Base-by-base conservation (phyloP, 1,140 invertebrate species). In the Trichomalopsis sarcophagae region DNA sequence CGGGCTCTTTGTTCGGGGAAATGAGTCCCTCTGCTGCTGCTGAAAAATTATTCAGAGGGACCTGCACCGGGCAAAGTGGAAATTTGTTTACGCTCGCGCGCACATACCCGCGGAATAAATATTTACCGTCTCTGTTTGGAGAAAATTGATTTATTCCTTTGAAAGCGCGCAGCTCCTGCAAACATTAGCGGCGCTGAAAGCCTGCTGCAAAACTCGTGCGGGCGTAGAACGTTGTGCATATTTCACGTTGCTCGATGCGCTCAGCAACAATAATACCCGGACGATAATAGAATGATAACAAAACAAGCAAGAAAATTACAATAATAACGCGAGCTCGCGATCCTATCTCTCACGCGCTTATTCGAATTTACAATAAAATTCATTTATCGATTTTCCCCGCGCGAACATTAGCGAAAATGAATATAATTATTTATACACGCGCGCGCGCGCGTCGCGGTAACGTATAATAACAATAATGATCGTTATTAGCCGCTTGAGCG, bases 291-390 rank as follows among this genome's bases (percentile, higher is more conserved):
- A 74, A 74, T 74, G 30, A 71, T 71, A 74, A 74, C 36, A 74
- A 71, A 44, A 62, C 55, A 62, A 62, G 55, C 36, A 74, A 74
- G 17, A 74, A 74, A 74, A 74, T 74, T 74, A 74, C 36, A 74
- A 74, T 74, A 74, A 74, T 74, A 21, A 40, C 30, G 13, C 6
- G 69, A 2, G 30, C 30, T 3, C 2, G 69, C 2, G 33, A 74
- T 74, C 33, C 36, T 74, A 74, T 74, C 73, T 10, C 7, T 74
- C 73, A 2, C 7, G 17, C 30, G 73, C 73, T 74, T 36, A 74
- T 74, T 36, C 40, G 73, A 74, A 74, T 74, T 74, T 74, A 74
- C 40, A 74, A 74, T 74, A 74, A 74, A 74, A 74, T 74, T 74
- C 73, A 74, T 74, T 74, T 74, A 74, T 74, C 73, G 36, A 74